A percentile compares a stretch with the other conserved stretches of the same genome.
phyloP scores from a whole-genome alignment of 1,140 invertebrate species.

The Alviniconcha marisindica region DNA sequence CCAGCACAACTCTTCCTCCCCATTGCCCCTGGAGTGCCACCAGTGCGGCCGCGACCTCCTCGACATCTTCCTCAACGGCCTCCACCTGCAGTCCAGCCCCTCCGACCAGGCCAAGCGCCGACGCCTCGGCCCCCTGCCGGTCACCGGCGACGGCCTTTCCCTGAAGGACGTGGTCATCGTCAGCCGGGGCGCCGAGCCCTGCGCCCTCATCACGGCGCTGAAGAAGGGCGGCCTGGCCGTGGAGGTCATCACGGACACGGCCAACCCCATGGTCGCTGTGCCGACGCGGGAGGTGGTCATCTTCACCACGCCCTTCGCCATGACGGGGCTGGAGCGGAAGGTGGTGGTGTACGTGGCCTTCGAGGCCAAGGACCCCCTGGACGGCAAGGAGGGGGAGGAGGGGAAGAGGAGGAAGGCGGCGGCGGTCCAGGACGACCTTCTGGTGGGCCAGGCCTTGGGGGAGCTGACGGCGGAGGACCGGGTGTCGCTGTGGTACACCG shows the following conservation, averaged over 20 bases:
- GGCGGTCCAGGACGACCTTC: constrained; percentile 20
- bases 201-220: constrained; percentile 8
- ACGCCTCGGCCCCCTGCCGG: not conserved
- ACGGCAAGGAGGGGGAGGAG: not conserved
- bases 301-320: constrained; percentile 33
- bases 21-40: constrained; percentile 30
- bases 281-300: constrained; percentile 12
- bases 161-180: constrained; percentile 44
- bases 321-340: constrained; percentile 43
- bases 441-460: constrained; percentile 21
- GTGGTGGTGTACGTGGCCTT: constrained; percentile 45
- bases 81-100: constrained; percentile 6
- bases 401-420: not conserved
- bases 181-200: not conserved
- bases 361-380: constrained; percentile 5
- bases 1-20: not conserved
- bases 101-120: not conserved
- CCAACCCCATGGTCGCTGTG: constrained; percentile 28
- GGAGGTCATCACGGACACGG: constrained; percentile 5
- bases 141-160: not conserved
- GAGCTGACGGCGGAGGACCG: constrained; percentile 30
- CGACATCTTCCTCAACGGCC: constrained; percentile 26
- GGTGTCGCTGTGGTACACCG: constrained; percentile 42
- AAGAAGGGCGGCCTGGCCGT: constrained; percentile 20
- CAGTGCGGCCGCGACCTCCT: constrained; percentile 35